Evolutionary conservation across 2,888 invertebrate genomes (phyloP), one percentile per base, ranked within the genome.

Genomic region (Coenonympha arcania): DNA sequence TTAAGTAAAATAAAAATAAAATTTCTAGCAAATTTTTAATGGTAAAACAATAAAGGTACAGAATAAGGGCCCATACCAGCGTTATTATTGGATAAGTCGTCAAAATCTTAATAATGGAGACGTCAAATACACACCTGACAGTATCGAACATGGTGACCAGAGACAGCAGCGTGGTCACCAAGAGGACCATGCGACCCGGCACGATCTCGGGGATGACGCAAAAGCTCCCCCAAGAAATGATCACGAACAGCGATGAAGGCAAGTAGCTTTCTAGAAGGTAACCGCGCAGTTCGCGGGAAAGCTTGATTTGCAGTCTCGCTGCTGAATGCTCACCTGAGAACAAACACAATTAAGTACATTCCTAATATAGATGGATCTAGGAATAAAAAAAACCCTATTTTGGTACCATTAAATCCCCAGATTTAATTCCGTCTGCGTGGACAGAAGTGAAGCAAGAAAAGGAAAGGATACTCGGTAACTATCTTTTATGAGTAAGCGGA

Each of bases 141-240:
- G 90, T 89, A 66, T 90, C 90, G 67, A 90, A 90, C 90, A 90
- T 90, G 50, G 90, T 90, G 69, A 90, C 88, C 19, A 90, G 77
- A 0, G 90, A 89, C 3, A 90, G 80, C 9, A 90, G 75, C 3
- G 90, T 90, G 34, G 90, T 90, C 56, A 90, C 90, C 1, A 90
- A 77, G 26, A 90, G 74, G 50, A 89, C 89, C 90, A 90, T 90
- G 18, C 90, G 78, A 6, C 90, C 90, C 1, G 90, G 90, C 19
- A 90, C 90, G 46, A 90, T 88, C 73, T 90, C 90, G 2, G 90
- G 89, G 61, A 90, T 90, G 31, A 90, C 89, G 56, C 90, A 88
- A 75, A 90, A 90, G 62, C 90, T 89, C 56, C 90, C 90, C 90
- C 90, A 90, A 19, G 90, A 90, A 68, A 90, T 90, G 66, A 89